These are phyloP conservation scores for Carassius auratus DNA, from an alignment of 2,113 vertebrate species.

Conservation along the genomic window DNA sequence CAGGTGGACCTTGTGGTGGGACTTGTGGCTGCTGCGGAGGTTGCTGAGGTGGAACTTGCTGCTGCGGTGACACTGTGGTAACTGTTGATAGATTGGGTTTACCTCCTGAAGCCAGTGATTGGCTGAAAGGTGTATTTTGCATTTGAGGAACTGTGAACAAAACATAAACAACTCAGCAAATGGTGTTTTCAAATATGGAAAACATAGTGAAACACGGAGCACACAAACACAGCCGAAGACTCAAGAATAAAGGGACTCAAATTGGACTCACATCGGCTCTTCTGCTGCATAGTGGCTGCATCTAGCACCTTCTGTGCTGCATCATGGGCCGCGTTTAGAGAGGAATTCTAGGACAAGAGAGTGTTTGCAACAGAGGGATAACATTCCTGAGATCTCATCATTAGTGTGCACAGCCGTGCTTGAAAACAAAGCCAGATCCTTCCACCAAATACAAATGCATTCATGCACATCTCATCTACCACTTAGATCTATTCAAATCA, in stretches of 20 bases:
- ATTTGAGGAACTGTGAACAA: constrained; percentile 65
- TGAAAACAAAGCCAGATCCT: background rate
- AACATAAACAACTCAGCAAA: background rate
- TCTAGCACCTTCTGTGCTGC: constrained; percentile 86
- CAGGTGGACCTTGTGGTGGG: constrained; percentile 66
- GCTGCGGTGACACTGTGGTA: constrained; percentile 76
- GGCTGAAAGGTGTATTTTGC: constrained; percentile 41
- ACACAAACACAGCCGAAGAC: background rate
- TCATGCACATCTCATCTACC: constrained; percentile 11
- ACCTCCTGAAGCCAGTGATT: constrained; percentile 72
- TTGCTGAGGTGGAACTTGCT: constrained; percentile 65
- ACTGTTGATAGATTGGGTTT: constrained; percentile 83
- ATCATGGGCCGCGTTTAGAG: constrained; percentile 77
- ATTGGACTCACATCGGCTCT: constrained; percentile 82
- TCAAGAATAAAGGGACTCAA: constrained; percentile 5
- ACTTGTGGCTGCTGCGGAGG: constrained; percentile 60
- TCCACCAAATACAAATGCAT: constrained; percentile 44
- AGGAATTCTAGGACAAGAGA: constrained; percentile 50
- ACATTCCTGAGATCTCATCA: background rate
- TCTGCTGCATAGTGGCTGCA: constrained; percentile 86
- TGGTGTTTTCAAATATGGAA: background rate
- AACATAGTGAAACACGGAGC: background rate
- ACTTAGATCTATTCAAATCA: constrained; percentile 29
- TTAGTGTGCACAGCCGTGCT: constrained; percentile 8
- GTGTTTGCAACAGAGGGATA: constrained; percentile 55